Conservation (phyloP, 2,797 vertebrate genomes). For the Falco biarmicus region DNA sequence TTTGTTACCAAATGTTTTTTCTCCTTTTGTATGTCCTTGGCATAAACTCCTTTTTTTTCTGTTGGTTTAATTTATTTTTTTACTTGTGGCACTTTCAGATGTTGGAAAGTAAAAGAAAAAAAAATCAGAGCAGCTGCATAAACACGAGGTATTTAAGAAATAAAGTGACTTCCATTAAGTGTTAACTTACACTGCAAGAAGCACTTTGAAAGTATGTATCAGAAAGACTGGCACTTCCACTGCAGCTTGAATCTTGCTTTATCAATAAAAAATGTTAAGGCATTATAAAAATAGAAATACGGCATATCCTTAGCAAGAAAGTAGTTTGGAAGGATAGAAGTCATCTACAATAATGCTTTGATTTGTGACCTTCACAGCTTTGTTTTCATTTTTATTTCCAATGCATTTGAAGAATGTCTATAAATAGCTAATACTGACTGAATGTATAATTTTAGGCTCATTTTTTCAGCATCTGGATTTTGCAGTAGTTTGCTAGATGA, state of each 20-base stretch:
- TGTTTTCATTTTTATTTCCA: constrained; percentile 43
- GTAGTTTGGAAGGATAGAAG: constrained; percentile 8
- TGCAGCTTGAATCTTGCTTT: neutral
- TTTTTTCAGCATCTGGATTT: constrained; percentile 47
- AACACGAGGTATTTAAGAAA: constrained; percentile 49
- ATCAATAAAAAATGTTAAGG: constrained; percentile 19
- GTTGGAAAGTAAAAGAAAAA: constrained; percentile 1
- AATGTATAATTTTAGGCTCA: constrained; percentile 25
- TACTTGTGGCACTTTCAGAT: constrained; percentile 46
- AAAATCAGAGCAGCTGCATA: constrained; percentile 52
- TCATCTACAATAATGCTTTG: neutral
- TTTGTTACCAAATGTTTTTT: neutral
- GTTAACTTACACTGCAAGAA: neutral
- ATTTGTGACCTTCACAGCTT: neutral
- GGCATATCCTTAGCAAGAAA: neutral
- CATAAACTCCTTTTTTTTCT: neutral
- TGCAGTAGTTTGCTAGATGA: constrained; percentile 37
- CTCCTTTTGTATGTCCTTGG: neutral
- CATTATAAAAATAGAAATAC: neutral
- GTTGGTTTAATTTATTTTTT: constrained; percentile 40
- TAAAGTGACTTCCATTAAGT: constrained; percentile 39
- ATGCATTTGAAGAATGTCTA: constrained; percentile 47
- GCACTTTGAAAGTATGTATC: neutral
- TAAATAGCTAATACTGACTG: constrained; percentile 34
- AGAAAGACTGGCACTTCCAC: neutral